phyloP scores from a whole-genome alignment of 2,113 vertebrate genomes.

The Brachyhypopomus occidentalis region DNA sequence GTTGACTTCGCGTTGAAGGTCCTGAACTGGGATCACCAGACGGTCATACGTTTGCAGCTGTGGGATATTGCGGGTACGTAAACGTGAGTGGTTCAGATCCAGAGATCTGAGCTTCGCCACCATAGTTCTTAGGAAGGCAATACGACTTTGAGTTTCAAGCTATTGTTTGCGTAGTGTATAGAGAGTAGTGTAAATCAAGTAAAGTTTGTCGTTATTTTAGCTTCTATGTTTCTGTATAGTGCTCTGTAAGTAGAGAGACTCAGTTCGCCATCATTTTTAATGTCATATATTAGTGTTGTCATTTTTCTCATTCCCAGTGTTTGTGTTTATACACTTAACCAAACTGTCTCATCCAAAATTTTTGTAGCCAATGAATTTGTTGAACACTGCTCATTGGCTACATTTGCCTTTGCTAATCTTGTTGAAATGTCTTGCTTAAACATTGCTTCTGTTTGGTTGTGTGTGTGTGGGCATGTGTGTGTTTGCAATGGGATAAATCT shows the following conservation, averaged over 20 bases:
- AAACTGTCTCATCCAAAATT: too few species aligned
- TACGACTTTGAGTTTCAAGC: too few species aligned
- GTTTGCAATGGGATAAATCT: conserved; percentile 7
- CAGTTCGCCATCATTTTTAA: too few species aligned
- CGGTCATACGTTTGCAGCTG: conserved; percentile 76
- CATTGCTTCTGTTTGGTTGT: not conserved
- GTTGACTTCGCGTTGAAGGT: conserved; percentile 80
- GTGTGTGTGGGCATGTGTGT: conserved; percentile 47
- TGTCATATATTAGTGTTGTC: too few species aligned
- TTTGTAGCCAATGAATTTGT: not conserved
- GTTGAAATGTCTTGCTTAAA: conserved; percentile 41
- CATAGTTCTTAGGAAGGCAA: too few species aligned
- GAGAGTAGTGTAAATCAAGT: not conserved
- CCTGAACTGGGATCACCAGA: conserved; percentile 72
- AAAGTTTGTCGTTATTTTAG: not conserved
- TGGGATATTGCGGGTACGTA: conserved; percentile 80
- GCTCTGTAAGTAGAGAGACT: not conserved
- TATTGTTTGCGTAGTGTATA: too few species aligned
- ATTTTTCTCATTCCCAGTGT: too few species aligned
- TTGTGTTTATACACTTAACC: too few species aligned
- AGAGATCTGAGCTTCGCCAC: not conserved
- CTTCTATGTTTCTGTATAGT: not conserved
- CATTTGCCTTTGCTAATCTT: conserved; percentile 6
- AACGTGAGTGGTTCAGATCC: too few species aligned
- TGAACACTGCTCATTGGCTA: not conserved